Percentiles rank a stretch among this genome's conserved stretches.
phyloP scores from a whole-genome alignment of 2,888 invertebrate genomes.

The Rhagonycha fulva region DNA sequence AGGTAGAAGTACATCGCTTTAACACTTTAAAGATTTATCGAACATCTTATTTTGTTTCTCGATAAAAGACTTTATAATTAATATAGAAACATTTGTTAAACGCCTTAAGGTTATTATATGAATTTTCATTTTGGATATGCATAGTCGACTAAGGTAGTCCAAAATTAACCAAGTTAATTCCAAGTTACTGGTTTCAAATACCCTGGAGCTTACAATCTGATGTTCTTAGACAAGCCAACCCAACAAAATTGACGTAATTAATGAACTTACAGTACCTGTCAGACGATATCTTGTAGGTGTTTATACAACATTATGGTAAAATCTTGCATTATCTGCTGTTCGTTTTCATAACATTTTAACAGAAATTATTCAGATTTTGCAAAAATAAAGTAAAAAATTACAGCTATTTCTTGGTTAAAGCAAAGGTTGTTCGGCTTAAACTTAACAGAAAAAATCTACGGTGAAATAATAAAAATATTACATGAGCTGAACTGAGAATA shows the following conservation, averaged over 20 bases:
- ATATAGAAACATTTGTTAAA: neutral
- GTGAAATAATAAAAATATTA: too few relatives aligned
- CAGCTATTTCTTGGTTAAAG: neutral
- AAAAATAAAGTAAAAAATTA: neutral
- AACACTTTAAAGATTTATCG: neutral
- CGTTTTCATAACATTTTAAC: neutral
- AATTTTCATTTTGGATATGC: constrained; percentile 1
- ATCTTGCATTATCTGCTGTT: neutral
- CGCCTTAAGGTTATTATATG: neutral
- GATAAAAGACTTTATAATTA: neutral
- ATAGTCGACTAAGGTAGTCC: constrained; percentile 11
- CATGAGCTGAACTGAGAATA: too few relatives aligned
- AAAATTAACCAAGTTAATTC: constrained; percentile 37
- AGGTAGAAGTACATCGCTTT: neutral
- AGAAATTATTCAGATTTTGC: neutral
- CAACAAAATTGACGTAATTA: constrained; percentile 31
- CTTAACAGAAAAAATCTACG: too few relatives aligned
- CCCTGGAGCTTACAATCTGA: constrained; percentile 31
- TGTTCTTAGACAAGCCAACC: constrained; percentile 29
- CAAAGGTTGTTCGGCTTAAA: neutral
- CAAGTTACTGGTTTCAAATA: constrained; percentile 33
- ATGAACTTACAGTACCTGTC: constrained; percentile 31
- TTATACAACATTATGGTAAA: constrained; percentile 1
- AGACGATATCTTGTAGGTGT: constrained; percentile 24
- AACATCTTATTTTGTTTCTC: neutral